Conservation (phyloP, 2,888 invertebrate species). For the Troides oblongomaculatus region DNA sequence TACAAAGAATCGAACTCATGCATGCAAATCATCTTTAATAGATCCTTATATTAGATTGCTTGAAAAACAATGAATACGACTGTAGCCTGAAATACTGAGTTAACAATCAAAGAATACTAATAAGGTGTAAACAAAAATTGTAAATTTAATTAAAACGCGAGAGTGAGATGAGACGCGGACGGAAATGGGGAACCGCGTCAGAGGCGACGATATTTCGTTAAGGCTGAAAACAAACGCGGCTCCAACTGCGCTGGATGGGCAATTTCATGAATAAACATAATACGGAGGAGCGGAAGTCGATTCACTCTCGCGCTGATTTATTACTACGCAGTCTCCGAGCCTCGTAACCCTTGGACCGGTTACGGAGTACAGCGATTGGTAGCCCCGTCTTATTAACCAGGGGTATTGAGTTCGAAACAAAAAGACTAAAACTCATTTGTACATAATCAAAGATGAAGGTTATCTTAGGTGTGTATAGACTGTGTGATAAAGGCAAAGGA, state of each 20-base stretch:
- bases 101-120: constrained; percentile 25
- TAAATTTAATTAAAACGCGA: constrained; percentile 28
- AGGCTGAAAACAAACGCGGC: constrained; percentile 55
- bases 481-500: no score
- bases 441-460: no score
- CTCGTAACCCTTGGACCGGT: constrained; percentile 15
- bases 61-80: no score
- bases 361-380: background rate
- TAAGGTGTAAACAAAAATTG: constrained; percentile 37
- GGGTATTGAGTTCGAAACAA: no score
- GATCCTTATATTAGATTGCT: no score
- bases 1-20: no score
- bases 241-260: constrained; percentile 73
- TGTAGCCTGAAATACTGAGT: no score
- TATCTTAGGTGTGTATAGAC: no score
- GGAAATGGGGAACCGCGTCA: constrained; percentile 29
- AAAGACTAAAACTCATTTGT: no score
- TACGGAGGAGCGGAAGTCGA: constrained; percentile 61
- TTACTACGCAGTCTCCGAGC: constrained; percentile 41
- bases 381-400: background rate
- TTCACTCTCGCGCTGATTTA: constrained; percentile 61
- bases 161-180: background rate
- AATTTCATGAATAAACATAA: constrained; percentile 78
- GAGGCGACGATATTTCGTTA: constrained; percentile 23
- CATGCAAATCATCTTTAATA: no score